These are phyloP conservation scores for Falco rusticolus DNA, from an alignment of 2,797 vertebrate genomes.

Conservation along the genomic window DNA sequence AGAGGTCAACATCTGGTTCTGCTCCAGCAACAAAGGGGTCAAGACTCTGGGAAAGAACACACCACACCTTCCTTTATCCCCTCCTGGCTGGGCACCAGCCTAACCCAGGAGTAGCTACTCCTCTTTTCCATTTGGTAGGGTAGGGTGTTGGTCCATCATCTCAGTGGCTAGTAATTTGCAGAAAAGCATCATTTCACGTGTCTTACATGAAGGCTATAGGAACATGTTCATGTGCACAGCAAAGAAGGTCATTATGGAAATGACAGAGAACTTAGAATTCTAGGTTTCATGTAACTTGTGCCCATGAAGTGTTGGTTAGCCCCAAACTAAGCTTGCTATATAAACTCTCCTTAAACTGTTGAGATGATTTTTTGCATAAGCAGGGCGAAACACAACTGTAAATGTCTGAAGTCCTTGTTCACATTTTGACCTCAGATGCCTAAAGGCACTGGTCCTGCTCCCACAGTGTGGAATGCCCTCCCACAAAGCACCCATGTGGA, in stretches of 20 bases:
- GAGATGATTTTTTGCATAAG: slow-evolving; percentile 40
- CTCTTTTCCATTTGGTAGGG: not conserved
- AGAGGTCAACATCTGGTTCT: not conserved
- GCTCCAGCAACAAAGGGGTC: not conserved
- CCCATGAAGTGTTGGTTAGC: not conserved
- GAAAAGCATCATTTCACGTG: not conserved
- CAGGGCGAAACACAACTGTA: slow-evolving; percentile 44
- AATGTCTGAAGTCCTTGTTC: slow-evolving; percentile 35
- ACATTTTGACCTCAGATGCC: slow-evolving; percentile 40
- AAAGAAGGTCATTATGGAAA: not conserved
- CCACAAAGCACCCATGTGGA: slow-evolving; percentile 19
- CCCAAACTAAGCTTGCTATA: slow-evolving; percentile 33
- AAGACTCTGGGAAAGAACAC: not conserved
- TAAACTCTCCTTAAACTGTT: slow-evolving; percentile 4
- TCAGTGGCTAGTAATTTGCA: not conserved
- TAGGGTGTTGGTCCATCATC: not conserved
- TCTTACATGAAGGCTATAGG: not conserved
- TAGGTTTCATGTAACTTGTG: not conserved
- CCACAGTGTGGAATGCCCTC: slow-evolving; percentile 43
- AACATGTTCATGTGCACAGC: not conserved
- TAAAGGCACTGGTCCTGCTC: slow-evolving; percentile 34
- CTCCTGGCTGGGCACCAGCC: not conserved
- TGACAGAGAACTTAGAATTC: not conserved
- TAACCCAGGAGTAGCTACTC: not conserved
- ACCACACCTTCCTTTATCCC: not conserved